Percentiles rank a stretch among this genome's conserved stretches.
phyloP scores from a whole-genome alignment of 2,113 vertebrate species.

The Pantherophis guttatus region DNA sequence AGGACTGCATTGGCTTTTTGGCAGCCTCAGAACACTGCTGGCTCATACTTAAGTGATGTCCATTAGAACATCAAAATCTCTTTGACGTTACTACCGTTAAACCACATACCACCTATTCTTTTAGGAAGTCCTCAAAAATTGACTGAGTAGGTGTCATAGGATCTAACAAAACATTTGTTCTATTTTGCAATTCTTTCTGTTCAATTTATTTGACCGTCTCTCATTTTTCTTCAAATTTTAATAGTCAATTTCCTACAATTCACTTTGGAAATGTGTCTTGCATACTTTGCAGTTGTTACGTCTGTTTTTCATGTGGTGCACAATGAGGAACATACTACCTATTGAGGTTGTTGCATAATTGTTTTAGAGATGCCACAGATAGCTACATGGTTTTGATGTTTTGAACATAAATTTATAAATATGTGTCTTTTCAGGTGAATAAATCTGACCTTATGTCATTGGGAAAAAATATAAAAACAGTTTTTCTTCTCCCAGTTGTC shows the following conservation, averaged over 20 bases:
- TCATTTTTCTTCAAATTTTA: no score
- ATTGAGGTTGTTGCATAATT: not conserved
- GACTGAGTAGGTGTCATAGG: not conserved
- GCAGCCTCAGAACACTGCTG: no score
- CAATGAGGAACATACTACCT: not conserved
- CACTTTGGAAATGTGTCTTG: not conserved
- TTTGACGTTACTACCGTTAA: no score
- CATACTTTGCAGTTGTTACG: not conserved
- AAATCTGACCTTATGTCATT: no score
- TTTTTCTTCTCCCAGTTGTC: no score
- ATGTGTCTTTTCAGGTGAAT: no score
- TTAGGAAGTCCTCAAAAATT: not conserved
- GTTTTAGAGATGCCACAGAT: not conserved
- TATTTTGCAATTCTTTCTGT: not conserved
- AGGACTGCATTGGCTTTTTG: no score
- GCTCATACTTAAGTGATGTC: no score
- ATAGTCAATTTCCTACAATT: not conserved
- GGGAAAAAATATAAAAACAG: no score
- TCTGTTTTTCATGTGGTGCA: not conserved
- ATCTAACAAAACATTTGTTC: not conserved
- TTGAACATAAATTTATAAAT: no score
- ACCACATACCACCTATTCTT: not conserved
- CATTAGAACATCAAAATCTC: no score
- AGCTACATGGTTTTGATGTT: not conserved
- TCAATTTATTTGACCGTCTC: not conserved